Base-by-base conservation (phyloP, 1,140 invertebrate genomes). In the Tribolium madens region DNA sequence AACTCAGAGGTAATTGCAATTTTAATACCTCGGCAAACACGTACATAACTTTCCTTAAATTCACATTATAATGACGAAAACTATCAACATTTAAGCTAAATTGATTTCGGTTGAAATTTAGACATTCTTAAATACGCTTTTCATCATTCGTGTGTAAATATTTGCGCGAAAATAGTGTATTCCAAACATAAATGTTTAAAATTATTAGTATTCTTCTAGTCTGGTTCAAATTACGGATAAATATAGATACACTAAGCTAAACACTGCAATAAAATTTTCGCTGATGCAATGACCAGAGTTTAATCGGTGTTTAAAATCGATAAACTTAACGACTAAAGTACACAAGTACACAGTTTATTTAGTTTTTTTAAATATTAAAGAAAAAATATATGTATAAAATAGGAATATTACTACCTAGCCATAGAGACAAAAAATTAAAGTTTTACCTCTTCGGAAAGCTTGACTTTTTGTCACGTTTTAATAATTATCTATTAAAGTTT, bases 281-380 rank as follows among this genome's bases (percentile, higher is more conserved):
- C 3, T 64, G 57, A 64, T 64, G 57, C 57, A 64, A 64, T 31
- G 26, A 12, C 18, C 21, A 10, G 15, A 17, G 52, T 64, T 64
- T 64, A 64, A 64, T 64, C 57, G 26, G 13, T 64, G 57, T 64
- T 64, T 64, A 13, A 64, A 64, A 64, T 64, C 57, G 57, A 64
- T 36, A 64, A 64, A 64, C 6, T 13, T 12, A 9, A 64, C 21
- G 6, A 14, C 21, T 13, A 64, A 64, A 64, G 26, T 33, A 64
- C 15, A 21, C 53, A 60, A 31, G n/a, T 21, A n/a, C 26, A 26
- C 36, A 10, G 26, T 18, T 26, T 13, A 1, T 64, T 31, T 14
- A 12, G 33, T 64, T 36, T 64, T 42, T 36, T 13, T 64, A 36
- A 26, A 64, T 64, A 13, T 64, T 64, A 33, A 64, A 60, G 9